These are phyloP conservation scores for Characodon lateralis DNA, from an alignment of 2,797 vertebrate genomes.

Conservation along the genomic window DNA sequence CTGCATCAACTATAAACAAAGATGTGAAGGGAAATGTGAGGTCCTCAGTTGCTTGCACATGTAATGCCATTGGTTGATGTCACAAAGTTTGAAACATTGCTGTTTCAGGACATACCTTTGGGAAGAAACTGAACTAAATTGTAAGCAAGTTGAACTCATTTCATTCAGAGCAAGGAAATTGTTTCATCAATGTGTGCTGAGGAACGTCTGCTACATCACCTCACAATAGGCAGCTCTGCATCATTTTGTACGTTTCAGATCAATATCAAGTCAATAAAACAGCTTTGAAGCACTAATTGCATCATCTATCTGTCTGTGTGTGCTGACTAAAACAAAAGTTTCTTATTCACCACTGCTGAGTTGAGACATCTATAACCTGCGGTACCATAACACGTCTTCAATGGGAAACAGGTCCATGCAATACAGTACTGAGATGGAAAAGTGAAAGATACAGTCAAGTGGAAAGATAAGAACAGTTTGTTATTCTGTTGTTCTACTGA, in stretches of 20 bases:
- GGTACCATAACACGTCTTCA: neutral
- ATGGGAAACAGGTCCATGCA: neutral
- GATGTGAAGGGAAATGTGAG: too few relatives aligned
- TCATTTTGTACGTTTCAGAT: constrained; percentile 36
- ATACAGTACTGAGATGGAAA: neutral
- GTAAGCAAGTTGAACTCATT: neutral
- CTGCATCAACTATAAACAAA: too few relatives aligned
- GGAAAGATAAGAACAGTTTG: neutral
- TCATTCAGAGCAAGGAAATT: neutral
- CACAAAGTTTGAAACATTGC: neutral
- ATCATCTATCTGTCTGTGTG: constrained; percentile 53
- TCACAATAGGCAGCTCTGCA: constrained; percentile 16
- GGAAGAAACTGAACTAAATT: neutral
- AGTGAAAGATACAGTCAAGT: neutral
- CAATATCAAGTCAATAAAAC: constrained; percentile 52
- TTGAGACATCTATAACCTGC: neutral
- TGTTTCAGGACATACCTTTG: neutral
- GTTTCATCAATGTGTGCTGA: neutral
- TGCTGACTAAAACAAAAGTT: constrained; percentile 2
- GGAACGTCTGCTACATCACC: neutral
- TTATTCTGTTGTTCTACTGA: neutral
- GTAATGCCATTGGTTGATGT: too few relatives aligned
- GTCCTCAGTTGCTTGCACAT: neutral
- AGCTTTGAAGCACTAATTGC: constrained; percentile 52
- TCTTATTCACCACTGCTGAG: neutral